Percentiles rank a stretch among this genome's conserved stretches.
Evolutionary conservation across 2,888 invertebrate genomes (phyloP).

Genomic region (Pristionchus maxplancki): DNA sequence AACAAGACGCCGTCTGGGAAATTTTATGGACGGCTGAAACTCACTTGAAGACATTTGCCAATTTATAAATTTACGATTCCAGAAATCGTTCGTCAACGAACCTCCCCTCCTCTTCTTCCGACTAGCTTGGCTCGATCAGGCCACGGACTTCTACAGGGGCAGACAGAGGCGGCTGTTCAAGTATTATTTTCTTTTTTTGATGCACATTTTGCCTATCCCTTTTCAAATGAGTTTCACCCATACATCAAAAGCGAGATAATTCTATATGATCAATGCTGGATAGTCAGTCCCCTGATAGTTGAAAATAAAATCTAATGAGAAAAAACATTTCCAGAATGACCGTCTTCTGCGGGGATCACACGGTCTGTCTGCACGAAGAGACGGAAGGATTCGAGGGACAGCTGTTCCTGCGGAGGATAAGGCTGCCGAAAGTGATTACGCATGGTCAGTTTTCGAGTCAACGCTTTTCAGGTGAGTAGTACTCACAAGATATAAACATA

Average conservation of each 20-base stretch:
- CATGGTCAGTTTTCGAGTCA: slow-evolving; percentile 1
- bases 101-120: slow-evolving; percentile 36
- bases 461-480: background rate
- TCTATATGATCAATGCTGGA: background rate
- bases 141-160: slow-evolving; percentile 31
- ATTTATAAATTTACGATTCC: background rate
- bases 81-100: slow-evolving; percentile 32
- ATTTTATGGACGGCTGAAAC: too few species aligned
- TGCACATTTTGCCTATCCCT: background rate
- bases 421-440: slow-evolving; percentile 56
- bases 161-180: slow-evolving; percentile 40
- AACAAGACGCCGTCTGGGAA: too few species aligned
- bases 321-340: slow-evolving; percentile 57
- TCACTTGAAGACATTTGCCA: too few species aligned
- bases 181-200: background rate
- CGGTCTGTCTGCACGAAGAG: slow-evolving; percentile 64
- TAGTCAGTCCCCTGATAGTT: too few species aligned
- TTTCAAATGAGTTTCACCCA: background rate
- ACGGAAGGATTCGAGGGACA: slow-evolving; percentile 67
- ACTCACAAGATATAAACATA: background rate
- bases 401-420: slow-evolving; percentile 64
- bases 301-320: background rate
- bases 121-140: slow-evolving; percentile 49
- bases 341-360: slow-evolving; percentile 62
- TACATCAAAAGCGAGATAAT: background rate